Percentiles rank a stretch among this genome's conserved stretches.
Evolutionary conservation across 2,113 vertebrate genomes (phyloP).

Genomic region (Eonycteris spelaea): DNA sequence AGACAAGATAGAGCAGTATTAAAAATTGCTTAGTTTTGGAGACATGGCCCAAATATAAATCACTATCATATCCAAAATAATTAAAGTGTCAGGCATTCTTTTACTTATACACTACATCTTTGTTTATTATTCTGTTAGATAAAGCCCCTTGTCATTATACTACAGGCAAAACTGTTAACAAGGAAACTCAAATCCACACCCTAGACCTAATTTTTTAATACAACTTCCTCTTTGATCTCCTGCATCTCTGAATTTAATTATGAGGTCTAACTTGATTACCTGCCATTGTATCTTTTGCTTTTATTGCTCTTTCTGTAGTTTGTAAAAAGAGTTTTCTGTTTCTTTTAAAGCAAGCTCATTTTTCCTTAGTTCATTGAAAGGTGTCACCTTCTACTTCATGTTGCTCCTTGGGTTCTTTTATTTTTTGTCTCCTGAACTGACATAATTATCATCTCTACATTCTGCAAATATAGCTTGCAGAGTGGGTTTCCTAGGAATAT

Average conservation of each 20-base stretch:
- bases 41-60: constrained; percentile 48
- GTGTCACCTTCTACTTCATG: constrained; percentile 52
- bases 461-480: constrained; percentile 53
- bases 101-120: not conserved
- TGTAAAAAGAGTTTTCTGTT: not conserved
- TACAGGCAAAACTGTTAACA: constrained; percentile 39
- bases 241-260: constrained; percentile 69
- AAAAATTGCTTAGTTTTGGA: constrained; percentile 15
- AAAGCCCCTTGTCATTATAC: constrained; percentile 23
- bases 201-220: constrained; percentile 46
- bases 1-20: not conserved
- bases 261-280: constrained; percentile 47
- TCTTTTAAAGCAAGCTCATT: constrained; percentile 56
- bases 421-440: constrained; percentile 68
- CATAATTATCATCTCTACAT: constrained; percentile 46
- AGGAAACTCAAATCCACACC: constrained; percentile 20
- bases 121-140: constrained; percentile 54
- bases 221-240: constrained; percentile 61
- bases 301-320: constrained; percentile 33
- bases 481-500: constrained; percentile 51
- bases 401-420: constrained; percentile 64
- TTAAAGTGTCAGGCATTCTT: constrained; percentile 2
- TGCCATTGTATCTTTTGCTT: constrained; percentile 33
- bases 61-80: constrained; percentile 37
- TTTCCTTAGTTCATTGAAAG: constrained; percentile 59